Evolutionary conservation across 2,113 vertebrate genomes (phyloP), one percentile per base, ranked within the genome.

Genomic region (Pipra filicauda): DNA sequence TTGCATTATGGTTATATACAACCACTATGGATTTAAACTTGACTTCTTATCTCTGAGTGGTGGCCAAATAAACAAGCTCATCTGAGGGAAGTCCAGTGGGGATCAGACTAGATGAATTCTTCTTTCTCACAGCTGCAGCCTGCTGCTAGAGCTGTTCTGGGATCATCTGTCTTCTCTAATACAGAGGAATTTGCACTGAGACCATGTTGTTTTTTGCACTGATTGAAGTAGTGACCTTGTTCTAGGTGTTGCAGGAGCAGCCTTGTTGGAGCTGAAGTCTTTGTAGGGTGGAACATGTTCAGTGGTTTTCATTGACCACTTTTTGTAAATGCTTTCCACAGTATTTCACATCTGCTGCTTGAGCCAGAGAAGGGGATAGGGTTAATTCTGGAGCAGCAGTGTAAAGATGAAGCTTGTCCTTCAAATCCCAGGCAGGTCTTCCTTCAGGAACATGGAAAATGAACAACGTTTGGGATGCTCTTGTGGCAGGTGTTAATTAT

Each of bases 61-160:
- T 93, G 85, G 48, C 85, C 79, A 94, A 59, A 93, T 71, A 94
- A 97, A 85, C 67, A 91, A 86, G 30, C 2, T 6, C 61, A 92
- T 79, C 61, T 86, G 39, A 49, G 35, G 76, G 28, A 64, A 85
- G 57, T 69, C 59, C 30, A 16, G 22, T 64, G 35, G 61, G 57
- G 33, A 24, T 80, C 57, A 71, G 48, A 11, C 14, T 57, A 55
- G 69, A 78, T 83, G 61, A 77, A 84, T 69, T 93, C 67, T 85
- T 91, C 52, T 43, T 84, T 77, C 52, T 73, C 22, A 48, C 85
- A 95, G 75, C 82, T 94, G 85, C 37, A 90, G 1, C 48, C 44
- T 74, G 59, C 75, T 91, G 93, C 70, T 24, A 85, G 76, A 85
- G 11, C 30, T 88, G 74, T 88, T 67, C 67, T 69, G 54, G 54